These are phyloP conservation scores for Subacronicta megacephala DNA, from an alignment of 2,888 invertebrate species.

Conservation along the genomic window DNA sequence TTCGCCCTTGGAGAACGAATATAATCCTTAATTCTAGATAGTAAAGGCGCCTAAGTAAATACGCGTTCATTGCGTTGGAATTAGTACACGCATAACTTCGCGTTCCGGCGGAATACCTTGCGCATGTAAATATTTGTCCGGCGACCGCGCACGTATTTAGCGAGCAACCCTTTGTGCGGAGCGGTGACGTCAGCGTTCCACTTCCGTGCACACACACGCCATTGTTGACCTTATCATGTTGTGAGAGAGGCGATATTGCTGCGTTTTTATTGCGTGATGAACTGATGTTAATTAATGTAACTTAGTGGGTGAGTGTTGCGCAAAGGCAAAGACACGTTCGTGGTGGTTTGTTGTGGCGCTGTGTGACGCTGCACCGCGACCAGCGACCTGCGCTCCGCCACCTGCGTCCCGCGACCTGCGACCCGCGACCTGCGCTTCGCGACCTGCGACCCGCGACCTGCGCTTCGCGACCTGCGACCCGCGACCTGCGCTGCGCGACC, in stretches of 20 bases:
- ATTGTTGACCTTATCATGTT: background rate
- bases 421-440: too few species aligned
- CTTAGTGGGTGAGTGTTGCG: slow-evolving; percentile 37
- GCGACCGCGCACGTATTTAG: slow-evolving; percentile 36
- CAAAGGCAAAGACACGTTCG: slow-evolving; percentile 43
- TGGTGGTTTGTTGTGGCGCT: slow-evolving; percentile 24
- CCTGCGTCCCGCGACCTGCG: too few species aligned
- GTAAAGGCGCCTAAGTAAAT: slow-evolving; percentile 36
- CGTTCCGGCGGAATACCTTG: slow-evolving; percentile 31
- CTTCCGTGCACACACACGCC: background rate
- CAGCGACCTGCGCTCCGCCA: too few species aligned
- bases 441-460: too few species aligned
- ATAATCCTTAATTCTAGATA: slow-evolving; percentile 22
- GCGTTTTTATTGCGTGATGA: slow-evolving; percentile 8
- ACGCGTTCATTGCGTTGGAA: slow-evolving; percentile 27
- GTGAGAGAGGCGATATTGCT: slow-evolving; percentile 3
- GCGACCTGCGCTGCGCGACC: too few species aligned
- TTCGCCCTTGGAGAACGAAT: slow-evolving; percentile 5
- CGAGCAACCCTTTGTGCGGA: slow-evolving; percentile 33
- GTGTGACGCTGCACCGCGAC: background rate
- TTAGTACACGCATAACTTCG: slow-evolving; percentile 41
- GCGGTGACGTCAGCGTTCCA: slow-evolving; percentile 18
- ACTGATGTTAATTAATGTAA: slow-evolving; percentile 44
- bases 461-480: too few species aligned
- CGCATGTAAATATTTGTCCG: slow-evolving; percentile 43